Conservation (phyloP, 2,797 vertebrate species). For the Mormyrops attenuatus region DNA sequence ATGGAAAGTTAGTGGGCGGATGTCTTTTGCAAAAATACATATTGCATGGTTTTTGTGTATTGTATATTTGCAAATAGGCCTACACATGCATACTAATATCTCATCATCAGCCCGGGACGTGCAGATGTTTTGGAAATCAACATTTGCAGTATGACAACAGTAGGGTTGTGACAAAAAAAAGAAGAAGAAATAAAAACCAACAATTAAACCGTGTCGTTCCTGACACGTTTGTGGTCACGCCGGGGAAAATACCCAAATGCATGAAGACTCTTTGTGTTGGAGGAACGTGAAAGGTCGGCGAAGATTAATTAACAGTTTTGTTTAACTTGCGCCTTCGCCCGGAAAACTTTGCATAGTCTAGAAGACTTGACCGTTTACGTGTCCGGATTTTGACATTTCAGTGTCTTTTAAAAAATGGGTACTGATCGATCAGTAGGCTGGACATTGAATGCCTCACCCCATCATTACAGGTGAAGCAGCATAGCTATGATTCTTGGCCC, state of each 20-base stretch:
- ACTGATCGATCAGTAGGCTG: background rate
- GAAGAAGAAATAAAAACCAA: background rate
- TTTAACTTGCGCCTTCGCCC: background rate
- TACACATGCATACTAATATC: background rate
- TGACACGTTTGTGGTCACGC: background rate
- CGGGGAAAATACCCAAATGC: background rate
- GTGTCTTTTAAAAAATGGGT: background rate
- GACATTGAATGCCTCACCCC: background rate
- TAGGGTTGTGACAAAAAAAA: background rate
- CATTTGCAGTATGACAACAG: background rate
- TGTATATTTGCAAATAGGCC: background rate
- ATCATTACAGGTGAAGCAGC: background rate
- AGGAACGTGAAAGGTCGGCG: background rate
- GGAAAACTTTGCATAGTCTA: background rate
- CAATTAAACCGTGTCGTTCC: background rate
- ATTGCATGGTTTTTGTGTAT: background rate
- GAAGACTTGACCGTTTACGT: background rate
- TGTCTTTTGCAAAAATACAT: background rate
- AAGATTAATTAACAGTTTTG: background rate
- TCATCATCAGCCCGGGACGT: background rate
- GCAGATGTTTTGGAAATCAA: slow-evolving; percentile 1
- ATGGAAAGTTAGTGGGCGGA: background rate
- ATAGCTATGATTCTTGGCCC: background rate
- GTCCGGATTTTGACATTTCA: background rate
- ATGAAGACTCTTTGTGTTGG: background rate